Conservation (phyloP, 2,797 vertebrate genomes). For the Lophotriccus pileatus region DNA sequence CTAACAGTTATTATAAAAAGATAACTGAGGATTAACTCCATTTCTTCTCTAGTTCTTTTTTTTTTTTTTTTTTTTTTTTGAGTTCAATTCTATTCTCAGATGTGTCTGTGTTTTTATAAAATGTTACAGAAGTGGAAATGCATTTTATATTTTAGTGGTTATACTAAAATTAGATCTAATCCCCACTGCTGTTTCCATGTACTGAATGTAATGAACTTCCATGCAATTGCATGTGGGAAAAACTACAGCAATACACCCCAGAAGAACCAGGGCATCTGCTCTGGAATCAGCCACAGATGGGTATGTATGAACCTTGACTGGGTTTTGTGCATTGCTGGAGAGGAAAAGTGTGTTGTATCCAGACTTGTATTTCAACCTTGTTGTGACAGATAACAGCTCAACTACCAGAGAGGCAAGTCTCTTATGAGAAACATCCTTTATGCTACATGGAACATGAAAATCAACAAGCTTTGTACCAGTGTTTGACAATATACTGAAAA, state of each 20-base stretch:
- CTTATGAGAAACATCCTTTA: neutral
- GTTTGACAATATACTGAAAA: conserved; percentile 12
- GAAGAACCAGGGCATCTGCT: neutral
- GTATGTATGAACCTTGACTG: neutral
- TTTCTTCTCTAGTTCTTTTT: neutral
- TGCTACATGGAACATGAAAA: neutral
- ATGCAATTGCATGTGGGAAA: neutral
- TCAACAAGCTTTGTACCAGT: neutral
- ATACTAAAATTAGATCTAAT: neutral
- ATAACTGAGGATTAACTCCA: neutral
- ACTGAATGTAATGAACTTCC: neutral
- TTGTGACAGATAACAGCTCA: conserved; percentile 31
- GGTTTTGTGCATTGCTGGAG: neutral
- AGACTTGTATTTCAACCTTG: neutral
- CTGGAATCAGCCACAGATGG: conserved; percentile 30
- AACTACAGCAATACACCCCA: neutral
- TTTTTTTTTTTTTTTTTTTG: neutral
- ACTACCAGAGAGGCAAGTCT: neutral
- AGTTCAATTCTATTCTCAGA: neutral
- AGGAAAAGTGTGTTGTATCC: neutral
- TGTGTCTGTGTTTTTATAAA: neutral
- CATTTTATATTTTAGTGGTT: neutral
- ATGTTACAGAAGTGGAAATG: neutral
- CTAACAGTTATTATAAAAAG: neutral
- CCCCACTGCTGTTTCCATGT: neutral